These are phyloP conservation scores for Pimephales promelas DNA, from an alignment of 2,113 vertebrate genomes.

Conservation along the genomic window DNA sequence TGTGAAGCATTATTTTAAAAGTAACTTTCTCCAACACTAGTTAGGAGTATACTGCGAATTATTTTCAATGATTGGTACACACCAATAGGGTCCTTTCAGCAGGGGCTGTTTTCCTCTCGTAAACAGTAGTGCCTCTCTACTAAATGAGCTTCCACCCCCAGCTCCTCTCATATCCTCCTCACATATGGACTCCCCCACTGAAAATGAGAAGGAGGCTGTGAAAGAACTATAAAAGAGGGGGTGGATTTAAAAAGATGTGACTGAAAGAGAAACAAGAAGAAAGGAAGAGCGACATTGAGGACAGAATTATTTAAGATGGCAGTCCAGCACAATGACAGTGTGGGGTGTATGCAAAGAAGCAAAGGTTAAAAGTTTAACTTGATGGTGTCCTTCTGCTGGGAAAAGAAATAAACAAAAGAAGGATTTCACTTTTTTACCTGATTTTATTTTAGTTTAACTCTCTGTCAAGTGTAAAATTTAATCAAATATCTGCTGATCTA, in stretches of 20 bases:
- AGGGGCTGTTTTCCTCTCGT: constrained; percentile 18
- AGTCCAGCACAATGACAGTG: background rate
- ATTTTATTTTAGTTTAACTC: background rate
- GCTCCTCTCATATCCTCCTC: constrained; percentile 1
- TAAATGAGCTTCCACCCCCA: constrained; percentile 39
- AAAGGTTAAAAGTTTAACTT: constrained; percentile 38
- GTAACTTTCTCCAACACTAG: too few species aligned
- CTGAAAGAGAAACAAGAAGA: constrained; percentile 16
- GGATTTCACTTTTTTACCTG: background rate
- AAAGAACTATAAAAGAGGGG: constrained; percentile 17
- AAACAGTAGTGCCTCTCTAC: constrained; percentile 40
- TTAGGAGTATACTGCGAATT: background rate
- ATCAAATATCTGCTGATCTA: background rate
- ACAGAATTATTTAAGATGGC: constrained; percentile 38
- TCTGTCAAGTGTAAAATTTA: background rate
- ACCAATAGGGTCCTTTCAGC: constrained; percentile 39
- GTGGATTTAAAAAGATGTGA: constrained; percentile 7
- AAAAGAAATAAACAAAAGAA: constrained; percentile 23
- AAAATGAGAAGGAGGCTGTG: constrained; percentile 4
- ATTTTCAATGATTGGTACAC: constrained; percentile 23
- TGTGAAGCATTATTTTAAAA: too few species aligned
- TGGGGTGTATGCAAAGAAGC: constrained; percentile 23
- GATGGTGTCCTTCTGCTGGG: constrained; percentile 9
- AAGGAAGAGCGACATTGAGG: background rate
- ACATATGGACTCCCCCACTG: constrained; percentile 24